These are phyloP conservation scores for Apodemus agrarius DNA, from an alignment of 2,797 vertebrate genomes.

Conservation along the genomic window DNA sequence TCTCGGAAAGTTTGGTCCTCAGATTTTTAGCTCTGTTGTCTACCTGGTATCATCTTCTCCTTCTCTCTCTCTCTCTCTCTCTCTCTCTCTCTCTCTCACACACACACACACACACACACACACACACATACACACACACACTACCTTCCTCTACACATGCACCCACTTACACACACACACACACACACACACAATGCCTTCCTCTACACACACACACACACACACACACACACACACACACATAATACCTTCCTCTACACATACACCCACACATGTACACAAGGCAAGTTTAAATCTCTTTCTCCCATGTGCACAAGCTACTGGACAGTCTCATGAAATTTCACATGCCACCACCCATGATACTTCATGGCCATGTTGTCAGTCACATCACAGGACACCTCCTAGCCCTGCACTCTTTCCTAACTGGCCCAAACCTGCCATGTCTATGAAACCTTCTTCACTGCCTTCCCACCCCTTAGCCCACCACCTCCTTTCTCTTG, in stretches of 20 bases:
- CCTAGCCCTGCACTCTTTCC: background rate
- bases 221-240: background rate
- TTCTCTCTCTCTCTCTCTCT: too few relatives aligned
- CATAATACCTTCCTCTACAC: too few relatives aligned
- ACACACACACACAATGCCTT: too few relatives aligned
- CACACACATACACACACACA: too few relatives aligned
- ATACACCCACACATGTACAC: too few relatives aligned
- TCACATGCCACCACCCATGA: accelerated
- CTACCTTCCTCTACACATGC: too few relatives aligned
- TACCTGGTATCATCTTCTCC: background rate
- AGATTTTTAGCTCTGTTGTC: background rate
- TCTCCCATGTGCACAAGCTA: background rate
- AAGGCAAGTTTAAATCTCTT: background rate
- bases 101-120: too few relatives aligned
- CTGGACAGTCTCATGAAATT: background rate
- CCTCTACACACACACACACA: background rate
- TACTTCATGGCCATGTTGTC: accelerated
- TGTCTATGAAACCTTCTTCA: background rate
- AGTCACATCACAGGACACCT: background rate
- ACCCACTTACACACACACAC: background rate
- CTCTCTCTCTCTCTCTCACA: too few relatives aligned
- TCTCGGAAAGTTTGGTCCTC: background rate
- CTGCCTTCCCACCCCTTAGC: too few relatives aligned
- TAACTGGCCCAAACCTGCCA: accelerated
- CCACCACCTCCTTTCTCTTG: background rate